phyloP scores from a whole-genome alignment of 2,888 invertebrate species.

The Conistra vaccinii region DNA sequence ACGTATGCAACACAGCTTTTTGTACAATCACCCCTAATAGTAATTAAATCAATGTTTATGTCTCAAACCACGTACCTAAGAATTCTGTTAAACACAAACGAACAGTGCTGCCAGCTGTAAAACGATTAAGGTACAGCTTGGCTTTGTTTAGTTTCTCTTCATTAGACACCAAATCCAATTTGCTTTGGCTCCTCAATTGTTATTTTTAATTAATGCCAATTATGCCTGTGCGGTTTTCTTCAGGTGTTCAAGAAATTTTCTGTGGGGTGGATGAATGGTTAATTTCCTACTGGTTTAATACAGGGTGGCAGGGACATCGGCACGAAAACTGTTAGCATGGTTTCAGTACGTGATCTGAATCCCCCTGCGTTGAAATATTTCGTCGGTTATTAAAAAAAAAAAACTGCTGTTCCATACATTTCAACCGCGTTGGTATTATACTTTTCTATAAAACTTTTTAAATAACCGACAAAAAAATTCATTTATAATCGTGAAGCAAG shows the following conservation, averaged over 20 bases:
- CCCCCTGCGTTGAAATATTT: no score
- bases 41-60: background rate
- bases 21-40: background rate
- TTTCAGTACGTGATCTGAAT: no score
- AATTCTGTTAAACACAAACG: slow-evolving; percentile 26
- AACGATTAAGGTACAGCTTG: slow-evolving; percentile 55
- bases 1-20: background rate
- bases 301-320: no score
- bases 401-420: no score
- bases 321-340: no score
- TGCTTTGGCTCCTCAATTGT: slow-evolving; percentile 54
- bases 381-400: no score
- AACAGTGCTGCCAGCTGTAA: slow-evolving; percentile 43
- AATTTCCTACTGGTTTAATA: background rate
- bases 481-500: no score
- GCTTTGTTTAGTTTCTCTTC: slow-evolving; percentile 66
- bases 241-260: slow-evolving; percentile 26
- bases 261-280: slow-evolving; percentile 8
- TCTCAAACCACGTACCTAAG: slow-evolving; percentile 5
- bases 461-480: no score
- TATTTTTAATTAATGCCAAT: slow-evolving; percentile 66
- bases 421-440: no score
- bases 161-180: slow-evolving; percentile 66
- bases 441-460: no score
- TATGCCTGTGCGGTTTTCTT: slow-evolving; percentile 43